Base-by-base conservation (phyloP, 2,888 invertebrate genomes). In the Cephus nigrinus region DNA sequence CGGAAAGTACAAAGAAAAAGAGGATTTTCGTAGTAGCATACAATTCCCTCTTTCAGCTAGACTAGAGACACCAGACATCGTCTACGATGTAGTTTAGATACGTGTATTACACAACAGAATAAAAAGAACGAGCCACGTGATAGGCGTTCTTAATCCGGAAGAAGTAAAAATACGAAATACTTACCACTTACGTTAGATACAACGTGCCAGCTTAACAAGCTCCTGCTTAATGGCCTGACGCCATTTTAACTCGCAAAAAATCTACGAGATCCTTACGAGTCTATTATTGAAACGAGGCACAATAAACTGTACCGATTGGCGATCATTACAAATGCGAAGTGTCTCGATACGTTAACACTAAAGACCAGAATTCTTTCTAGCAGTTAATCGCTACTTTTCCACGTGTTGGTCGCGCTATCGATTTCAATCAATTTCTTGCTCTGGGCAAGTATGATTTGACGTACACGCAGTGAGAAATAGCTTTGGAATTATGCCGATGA, bases 221-320 rank as follows among this genome's bases (percentile, higher is more conserved):
- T 55, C 32, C 76, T 68, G 78, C 71, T 80, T 82, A 80, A 81
- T 80, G 74, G 78, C 78, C 79, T 79, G 83, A 81, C 79, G 82
- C 78, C 80, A 79, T 78, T 82, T 82, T 81, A 80, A 82, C 78
- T 74, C 75, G 82, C 83, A 78, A 81, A 81, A 81, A 80, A 77
- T 76, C 77, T 82, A 84, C 84, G 82, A 85, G 84, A 69, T 81
- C 76, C 80, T 40, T 55, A 55, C 23, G 55, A 5, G 80, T 78
- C 84, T 74, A 80, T 80, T 79, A 78, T 79, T 69, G 73, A 36
- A 55, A 77, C 79, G 80, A 77, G 79, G 80, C 76, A 76, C 73
- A 79, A 78, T 84, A 85, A 85, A 82, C 80, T 82, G 78, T 82
- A 78, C 74, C 84, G 77, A 85, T 85, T 83, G 80, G 11, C 32